Percentiles rank a stretch among this genome's conserved stretches.
These are phyloP conservation scores for Thecophora atra DNA, from an alignment of 2,888 invertebrate species.

Conservation along the genomic window DNA sequence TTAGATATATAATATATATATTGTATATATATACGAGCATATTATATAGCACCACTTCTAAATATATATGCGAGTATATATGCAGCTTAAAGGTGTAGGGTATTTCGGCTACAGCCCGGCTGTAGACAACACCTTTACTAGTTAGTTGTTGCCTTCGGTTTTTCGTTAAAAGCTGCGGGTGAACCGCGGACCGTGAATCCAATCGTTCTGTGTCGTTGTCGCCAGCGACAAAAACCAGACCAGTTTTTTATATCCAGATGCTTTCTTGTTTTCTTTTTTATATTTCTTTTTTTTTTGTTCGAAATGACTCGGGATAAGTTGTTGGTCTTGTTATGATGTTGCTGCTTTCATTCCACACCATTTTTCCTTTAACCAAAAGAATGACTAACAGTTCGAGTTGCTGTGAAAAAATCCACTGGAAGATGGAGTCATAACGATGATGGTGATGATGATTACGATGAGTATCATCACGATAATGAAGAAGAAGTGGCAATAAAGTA, in stretches of 20 bases:
- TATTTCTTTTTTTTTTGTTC: too few relatives aligned
- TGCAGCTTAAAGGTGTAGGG: too few relatives aligned
- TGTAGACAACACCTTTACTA: too few relatives aligned
- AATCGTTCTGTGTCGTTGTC: background rate
- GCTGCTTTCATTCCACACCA: background rate
- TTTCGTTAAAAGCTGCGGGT: background rate
- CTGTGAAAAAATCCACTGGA: background rate
- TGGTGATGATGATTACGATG: too few relatives aligned
- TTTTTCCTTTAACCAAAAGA: constrained; percentile 1
- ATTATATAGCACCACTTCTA: too few relatives aligned
- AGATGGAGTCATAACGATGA: background rate
- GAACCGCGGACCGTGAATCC: constrained; percentile 2
- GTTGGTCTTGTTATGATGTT: background rate
- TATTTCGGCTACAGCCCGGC: too few relatives aligned
- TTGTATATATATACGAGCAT: too few relatives aligned
- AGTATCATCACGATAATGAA: too few relatives aligned
- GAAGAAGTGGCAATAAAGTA: background rate
- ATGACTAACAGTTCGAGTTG: constrained; percentile 20
- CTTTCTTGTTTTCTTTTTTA: background rate
- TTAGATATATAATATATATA: too few relatives aligned
- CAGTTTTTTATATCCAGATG: constrained; percentile 21
- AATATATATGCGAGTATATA: too few relatives aligned
- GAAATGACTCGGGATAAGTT: constrained; percentile 25
- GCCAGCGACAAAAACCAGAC: constrained; percentile 9
- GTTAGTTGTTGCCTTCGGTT: background rate